phyloP scores from a whole-genome alignment of 2,113 vertebrate species.

The Chaetura pelagica region DNA sequence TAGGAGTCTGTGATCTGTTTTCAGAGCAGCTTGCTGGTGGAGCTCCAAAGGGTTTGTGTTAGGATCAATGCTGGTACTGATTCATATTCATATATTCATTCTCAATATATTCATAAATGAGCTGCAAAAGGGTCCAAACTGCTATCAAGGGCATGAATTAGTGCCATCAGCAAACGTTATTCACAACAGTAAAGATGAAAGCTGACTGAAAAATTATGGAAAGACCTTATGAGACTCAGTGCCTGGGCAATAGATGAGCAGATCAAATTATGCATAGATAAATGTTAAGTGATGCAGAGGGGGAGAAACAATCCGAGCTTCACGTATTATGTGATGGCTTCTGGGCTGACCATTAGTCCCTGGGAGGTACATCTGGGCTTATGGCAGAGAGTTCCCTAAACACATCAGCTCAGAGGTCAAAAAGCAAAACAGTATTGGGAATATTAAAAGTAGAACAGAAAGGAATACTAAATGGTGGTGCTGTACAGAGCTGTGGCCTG shows the following conservation, averaged over 20 bases:
- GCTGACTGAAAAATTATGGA: neutral
- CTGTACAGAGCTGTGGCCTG: neutral
- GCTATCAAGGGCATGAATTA: constrained; percentile 12
- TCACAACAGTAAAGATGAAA: constrained; percentile 19
- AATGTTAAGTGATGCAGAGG: neutral
- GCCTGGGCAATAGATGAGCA: neutral
- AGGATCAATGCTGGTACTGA: neutral
- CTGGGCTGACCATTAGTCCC: neutral
- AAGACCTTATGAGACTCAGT: neutral
- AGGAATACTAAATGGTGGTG: neutral
- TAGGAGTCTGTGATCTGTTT: neutral
- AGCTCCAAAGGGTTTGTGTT: neutral
- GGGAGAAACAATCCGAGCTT: neutral
- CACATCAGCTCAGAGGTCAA: neutral
- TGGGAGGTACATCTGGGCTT: neutral
- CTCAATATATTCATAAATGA: constrained; percentile 29
- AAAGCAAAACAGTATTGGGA: neutral
- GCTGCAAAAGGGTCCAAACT: neutral
- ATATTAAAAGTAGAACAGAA: neutral
- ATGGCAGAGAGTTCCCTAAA: neutral
- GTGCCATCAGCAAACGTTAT: constrained; percentile 9
- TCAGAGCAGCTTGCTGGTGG: neutral
- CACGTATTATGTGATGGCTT: neutral
- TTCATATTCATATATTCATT: constrained; percentile 28
- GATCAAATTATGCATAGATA: neutral